Evolutionary conservation across 1,140 invertebrate species (phyloP).

Genomic region (Aphis gossypii): DNA sequence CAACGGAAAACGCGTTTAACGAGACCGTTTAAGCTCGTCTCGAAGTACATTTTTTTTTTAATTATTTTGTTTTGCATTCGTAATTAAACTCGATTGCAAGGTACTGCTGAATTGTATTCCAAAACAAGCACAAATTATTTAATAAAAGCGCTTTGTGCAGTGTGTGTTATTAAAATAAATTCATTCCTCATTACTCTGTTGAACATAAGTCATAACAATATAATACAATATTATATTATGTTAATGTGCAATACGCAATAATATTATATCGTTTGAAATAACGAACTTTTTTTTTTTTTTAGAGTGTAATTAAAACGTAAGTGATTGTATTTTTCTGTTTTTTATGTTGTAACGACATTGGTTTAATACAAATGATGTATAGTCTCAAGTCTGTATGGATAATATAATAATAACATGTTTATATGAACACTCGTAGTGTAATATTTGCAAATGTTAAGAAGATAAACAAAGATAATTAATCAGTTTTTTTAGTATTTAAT

Average conservation of each 20-base stretch:
- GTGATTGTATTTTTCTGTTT: neutral
- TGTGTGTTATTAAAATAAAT: neutral
- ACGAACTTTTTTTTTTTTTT: neutral
- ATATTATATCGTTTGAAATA: neutral
- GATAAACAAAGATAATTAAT: neutral
- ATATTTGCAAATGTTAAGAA: neutral
- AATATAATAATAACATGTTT: neutral
- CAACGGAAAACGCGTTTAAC: neutral
- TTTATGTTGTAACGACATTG: neutral
- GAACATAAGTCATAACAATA: neutral
- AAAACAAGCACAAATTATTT: neutral
- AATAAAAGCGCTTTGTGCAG: neutral
- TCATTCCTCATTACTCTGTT: neutral
- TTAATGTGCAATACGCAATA: neutral
- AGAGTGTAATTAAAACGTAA: neutral
- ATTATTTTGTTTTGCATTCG: neutral
- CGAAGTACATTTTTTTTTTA: neutral
- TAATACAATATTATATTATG: neutral
- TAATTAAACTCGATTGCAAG: neutral
- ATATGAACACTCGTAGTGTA: neutral
- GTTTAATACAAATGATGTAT: neutral
- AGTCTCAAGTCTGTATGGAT: too few relatives aligned
- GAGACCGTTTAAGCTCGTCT: neutral
- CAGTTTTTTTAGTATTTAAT: neutral
- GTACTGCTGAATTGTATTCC: neutral